Conservation (phyloP, 2,113 vertebrate species). For the Actenoides lindsayi region DNA sequence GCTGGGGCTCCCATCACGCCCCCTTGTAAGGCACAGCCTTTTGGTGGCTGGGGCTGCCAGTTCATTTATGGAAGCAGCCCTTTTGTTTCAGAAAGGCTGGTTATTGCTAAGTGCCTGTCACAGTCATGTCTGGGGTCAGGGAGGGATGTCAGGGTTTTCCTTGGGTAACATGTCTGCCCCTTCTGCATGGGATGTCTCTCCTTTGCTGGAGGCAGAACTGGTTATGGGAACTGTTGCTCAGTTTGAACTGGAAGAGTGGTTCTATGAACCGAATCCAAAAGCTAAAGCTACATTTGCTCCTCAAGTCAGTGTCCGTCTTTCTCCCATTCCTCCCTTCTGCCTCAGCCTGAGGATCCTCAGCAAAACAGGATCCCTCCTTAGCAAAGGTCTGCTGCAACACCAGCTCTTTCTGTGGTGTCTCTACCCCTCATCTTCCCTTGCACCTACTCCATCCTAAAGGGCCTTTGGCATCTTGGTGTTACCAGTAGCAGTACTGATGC, state of each 20-base stretch:
- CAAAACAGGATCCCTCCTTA: background rate
- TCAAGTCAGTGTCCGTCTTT: background rate
- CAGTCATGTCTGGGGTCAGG: rapidly evolving
- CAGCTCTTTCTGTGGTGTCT: background rate
- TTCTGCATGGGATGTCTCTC: rapidly evolving
- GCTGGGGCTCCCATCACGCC: background rate
- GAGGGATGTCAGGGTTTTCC: rapidly evolving
- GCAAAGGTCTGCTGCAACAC: background rate
- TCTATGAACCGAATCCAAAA: background rate
- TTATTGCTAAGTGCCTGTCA: rapidly evolving
- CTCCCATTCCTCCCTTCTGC: rapidly evolving
- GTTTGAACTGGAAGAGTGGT: background rate
- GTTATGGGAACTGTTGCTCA: background rate
- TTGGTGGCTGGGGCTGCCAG: background rate
- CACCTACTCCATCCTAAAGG: background rate
- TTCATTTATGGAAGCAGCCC: background rate
- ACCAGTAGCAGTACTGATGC: background rate
- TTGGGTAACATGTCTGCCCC: rapidly evolving
- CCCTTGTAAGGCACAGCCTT: background rate
- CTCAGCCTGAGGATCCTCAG: background rate
- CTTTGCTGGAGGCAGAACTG: background rate
- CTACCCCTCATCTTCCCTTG: background rate
- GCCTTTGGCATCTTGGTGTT: background rate
- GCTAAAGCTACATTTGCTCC: background rate
- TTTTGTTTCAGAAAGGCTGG: background rate